Base-by-base conservation (phyloP, 2,113 vertebrate genomes). In the Ictidomys tridecemlineatus region DNA sequence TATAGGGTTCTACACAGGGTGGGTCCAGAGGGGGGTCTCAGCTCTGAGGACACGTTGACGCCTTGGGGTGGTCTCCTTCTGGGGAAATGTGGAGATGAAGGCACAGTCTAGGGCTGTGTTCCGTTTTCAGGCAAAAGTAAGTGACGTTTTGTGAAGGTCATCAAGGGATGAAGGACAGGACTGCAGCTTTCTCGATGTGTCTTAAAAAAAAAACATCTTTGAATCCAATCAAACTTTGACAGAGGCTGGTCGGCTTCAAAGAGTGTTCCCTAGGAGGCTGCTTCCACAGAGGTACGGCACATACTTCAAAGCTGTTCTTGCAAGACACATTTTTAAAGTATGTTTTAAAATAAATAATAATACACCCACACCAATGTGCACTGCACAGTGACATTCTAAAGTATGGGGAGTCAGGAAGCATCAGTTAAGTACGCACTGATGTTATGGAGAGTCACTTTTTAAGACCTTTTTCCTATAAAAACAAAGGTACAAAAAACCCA, bases 281-380 rank as follows among this genome's bases (percentile, higher is more conserved):
- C 18, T 70, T 94, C 42, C 34, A 45, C 28, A 93, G 93, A 93
- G 93, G 91, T 51, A 65, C 30, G 86, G 61, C 16, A 30, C 74
- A 69, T 85, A 45, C 42, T 51, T 58, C 84, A 92, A 83, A 96
- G 39, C 94, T 97, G 79, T 74, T 74, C 67, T 78, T 93, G 53
- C 91, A 95, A 79, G 91, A 84, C 73, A 37, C 82, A 16, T 93
- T 94, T 89, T 92, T 65, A 70, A 95, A 74, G 45, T 67, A 51
- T 95, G 89, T 92, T 91, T 56, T 26, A 86, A 82, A 78, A 67
- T 89, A 73, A 92, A 95, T 56, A 92, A 34, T 67, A 77, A 86
- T 45, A 65, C 30, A 78, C 74, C 82, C 51, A 84, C 69, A 63
- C 32, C 16, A 51, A 58, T 8, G 8, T 61, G 20, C 42, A 74